Percentiles rank a stretch among this genome's conserved stretches.
These are phyloP conservation scores for Pseudomyrmex cubaensis DNA, from an alignment of 1,140 invertebrate species.

Conservation along the genomic window DNA sequence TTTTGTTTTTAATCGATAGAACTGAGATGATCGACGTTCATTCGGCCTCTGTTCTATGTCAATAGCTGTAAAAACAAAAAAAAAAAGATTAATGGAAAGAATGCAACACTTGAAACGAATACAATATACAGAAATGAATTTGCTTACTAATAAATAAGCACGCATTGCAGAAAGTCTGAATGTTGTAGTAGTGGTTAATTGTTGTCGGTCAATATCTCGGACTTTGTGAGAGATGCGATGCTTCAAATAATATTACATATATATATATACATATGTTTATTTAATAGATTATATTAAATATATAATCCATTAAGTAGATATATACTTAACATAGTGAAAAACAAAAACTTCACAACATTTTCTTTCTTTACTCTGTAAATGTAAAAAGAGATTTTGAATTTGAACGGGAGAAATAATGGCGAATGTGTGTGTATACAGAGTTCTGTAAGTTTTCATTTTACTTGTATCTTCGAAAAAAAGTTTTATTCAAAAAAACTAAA, in stretches of 20 bases:
- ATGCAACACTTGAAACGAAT: background rate
- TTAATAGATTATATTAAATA: too few relatives aligned
- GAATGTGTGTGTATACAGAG: background rate
- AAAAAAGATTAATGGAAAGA: conserved; percentile 21
- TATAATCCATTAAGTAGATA: too few relatives aligned
- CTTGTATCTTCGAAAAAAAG: conserved; percentile 33
- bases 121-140: conserved; percentile 22
- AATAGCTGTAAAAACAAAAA: background rate
- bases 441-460: conserved; percentile 45
- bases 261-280: conserved; percentile 72
- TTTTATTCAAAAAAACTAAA: conserved; percentile 26
- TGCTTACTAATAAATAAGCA: conserved; percentile 40
- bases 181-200: conserved; percentile 73
- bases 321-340: too few relatives aligned
- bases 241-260: conserved; percentile 62
- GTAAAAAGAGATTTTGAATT: conserved; percentile 33
- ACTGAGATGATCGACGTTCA: background rate
- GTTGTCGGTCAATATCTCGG: conserved; percentile 66
- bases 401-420: conserved; percentile 34
- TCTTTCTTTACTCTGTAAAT: conserved; percentile 51
- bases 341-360: too few relatives aligned
- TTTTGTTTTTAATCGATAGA: too few relatives aligned
- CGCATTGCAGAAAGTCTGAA: conserved; percentile 72
- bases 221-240: conserved; percentile 65
- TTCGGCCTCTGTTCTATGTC: conserved; percentile 7